Evolutionary conservation across 2,797 vertebrate species (phyloP).

Genomic region (Macroramphosus scolopax): DNA sequence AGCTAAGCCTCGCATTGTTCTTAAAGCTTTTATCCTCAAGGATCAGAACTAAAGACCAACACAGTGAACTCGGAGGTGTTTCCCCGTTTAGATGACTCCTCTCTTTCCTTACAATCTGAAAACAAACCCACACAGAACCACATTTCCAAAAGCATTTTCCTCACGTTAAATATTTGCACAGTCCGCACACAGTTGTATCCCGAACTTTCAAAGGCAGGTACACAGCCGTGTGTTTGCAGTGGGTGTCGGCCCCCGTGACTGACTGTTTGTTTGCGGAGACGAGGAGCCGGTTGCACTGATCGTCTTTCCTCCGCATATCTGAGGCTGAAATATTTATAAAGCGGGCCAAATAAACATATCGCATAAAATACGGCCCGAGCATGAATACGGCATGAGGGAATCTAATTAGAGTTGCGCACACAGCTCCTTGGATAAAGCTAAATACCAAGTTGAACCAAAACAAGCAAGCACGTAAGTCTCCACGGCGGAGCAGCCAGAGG

Average conservation of each 20-base stretch:
- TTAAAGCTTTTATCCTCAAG: constrained; percentile 16
- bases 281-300: constrained; percentile 25
- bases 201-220: constrained; percentile 51
- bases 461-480: constrained; percentile 35
- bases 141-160: constrained; percentile 22
- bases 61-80: constrained; percentile 14
- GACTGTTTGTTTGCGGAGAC: constrained; percentile 27
- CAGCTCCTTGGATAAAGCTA: constrained; percentile 26
- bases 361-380: constrained; percentile 43
- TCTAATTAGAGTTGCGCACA: constrained; percentile 54
- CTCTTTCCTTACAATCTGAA: constrained; percentile 36
- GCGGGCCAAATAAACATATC: constrained; percentile 50
- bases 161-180: constrained; percentile 47
- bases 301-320: constrained; percentile 33
- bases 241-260: constrained; percentile 8
- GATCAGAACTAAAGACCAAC: constrained; percentile 28
- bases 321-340: constrained; percentile 62
- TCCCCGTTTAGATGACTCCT: constrained; percentile 22
- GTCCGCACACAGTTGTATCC: constrained; percentile 24
- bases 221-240: constrained; percentile 47
- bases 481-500: constrained; percentile 42
- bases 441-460: constrained; percentile 52
- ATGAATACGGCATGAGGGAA: constrained; percentile 54
- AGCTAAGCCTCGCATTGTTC: too few species aligned
- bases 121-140: not conserved